phyloP scores from a whole-genome alignment of 53 echinoderm and acorn worm genomes.

The Holothuria leucospilota region DNA sequence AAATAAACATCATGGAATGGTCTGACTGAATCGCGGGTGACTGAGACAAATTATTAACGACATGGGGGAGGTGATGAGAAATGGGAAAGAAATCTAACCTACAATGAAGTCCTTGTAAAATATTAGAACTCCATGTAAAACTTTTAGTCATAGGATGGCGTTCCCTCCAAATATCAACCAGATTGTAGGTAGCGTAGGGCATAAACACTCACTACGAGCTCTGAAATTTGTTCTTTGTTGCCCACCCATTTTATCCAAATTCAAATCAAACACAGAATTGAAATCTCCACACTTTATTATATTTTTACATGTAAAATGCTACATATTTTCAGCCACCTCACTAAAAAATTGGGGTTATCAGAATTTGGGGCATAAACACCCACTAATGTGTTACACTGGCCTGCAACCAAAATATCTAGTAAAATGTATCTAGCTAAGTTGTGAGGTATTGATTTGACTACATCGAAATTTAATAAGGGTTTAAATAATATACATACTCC shows the following conservation, averaged over 20 bases:
- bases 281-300: slow-evolving; percentile 3
- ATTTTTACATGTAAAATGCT: not conserved
- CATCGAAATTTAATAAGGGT: not conserved
- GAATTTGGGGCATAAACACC: not conserved
- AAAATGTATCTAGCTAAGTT: not conserved
- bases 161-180: slow-evolving; percentile 28
- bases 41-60: not conserved
- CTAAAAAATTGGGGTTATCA: not conserved
- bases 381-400: not conserved
- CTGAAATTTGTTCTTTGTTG: slow-evolving; percentile 4
- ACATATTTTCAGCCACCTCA: not conserved
- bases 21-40: slow-evolving; percentile 2
- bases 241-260: slow-evolving; percentile 32
- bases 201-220: not conserved
- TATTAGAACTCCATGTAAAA: slow-evolving; percentile 35
- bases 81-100: too few species aligned
- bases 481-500: not conserved
- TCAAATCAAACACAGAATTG: too few species aligned
- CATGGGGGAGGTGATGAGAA: not conserved
- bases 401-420: not conserved
- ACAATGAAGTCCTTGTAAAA: not conserved
- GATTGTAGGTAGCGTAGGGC: not conserved
- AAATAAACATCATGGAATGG: slow-evolving; percentile 12
- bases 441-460: not conserved
- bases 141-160: not conserved